phyloP scores from a whole-genome alignment of 2,113 vertebrate species.

The Sinocyclocheilus anophthalmus region DNA sequence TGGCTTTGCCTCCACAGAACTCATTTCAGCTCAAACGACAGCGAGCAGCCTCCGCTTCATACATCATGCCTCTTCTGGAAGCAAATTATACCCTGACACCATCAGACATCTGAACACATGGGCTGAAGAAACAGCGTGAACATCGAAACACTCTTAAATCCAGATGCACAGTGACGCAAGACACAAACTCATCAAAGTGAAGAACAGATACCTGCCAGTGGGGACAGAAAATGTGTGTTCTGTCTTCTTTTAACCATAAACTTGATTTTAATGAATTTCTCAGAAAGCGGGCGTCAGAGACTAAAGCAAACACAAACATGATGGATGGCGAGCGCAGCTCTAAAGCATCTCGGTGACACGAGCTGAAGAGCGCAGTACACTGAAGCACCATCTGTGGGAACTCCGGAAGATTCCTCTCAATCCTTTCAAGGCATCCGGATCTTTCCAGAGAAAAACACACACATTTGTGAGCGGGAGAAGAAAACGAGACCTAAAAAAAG shows the following conservation, averaged over 20 bases:
- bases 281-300: not conserved
- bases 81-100: not conserved
- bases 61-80: not conserved
- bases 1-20: too few relatives aligned
- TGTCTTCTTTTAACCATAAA: not conserved
- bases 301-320: not conserved
- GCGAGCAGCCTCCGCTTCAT: too few relatives aligned
- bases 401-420: too few relatives aligned
- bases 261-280: not conserved
- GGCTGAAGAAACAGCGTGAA: too few relatives aligned
- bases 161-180: not conserved
- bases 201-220: not conserved
- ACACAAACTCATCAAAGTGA: not conserved
- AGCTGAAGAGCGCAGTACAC: not conserved
- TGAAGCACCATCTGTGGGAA: not conserved
- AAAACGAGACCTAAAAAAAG: not conserved
- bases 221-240: not conserved
- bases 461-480: not conserved
- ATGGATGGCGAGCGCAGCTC: too few relatives aligned
- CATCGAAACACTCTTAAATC: too few relatives aligned
- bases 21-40: not conserved
- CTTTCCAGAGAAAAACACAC: not conserved
- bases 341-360: not conserved
- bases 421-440: not conserved
- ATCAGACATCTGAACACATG: not conserved